These are phyloP conservation scores for Chaetops frenatus DNA, from an alignment of 2,113 vertebrate species.

Conservation along the genomic window DNA sequence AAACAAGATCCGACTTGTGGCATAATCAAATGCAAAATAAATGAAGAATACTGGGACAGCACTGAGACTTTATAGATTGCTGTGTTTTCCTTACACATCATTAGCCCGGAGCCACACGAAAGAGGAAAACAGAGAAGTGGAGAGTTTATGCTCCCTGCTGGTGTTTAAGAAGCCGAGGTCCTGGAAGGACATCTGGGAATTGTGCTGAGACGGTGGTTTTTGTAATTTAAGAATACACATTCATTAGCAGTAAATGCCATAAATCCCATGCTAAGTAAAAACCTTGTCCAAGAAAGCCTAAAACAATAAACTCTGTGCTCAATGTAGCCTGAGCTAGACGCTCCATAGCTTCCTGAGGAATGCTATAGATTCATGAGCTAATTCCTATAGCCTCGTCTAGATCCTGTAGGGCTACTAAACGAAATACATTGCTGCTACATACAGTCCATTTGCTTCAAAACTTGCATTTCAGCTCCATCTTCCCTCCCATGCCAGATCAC, in stretches of 20 bases:
- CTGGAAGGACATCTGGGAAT: constrained; percentile 89
- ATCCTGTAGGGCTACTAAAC: constrained; percentile 22
- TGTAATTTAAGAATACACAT: constrained; percentile 93
- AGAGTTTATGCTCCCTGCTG: constrained; percentile 88
- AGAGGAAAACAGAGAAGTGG: constrained; percentile 89
- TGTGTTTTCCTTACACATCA: constrained; percentile 94
- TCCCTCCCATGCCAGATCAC: constrained; percentile 33
- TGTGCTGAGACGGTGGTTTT: constrained; percentile 81
- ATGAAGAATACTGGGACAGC: constrained; percentile 96
- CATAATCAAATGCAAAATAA: constrained; percentile 99
- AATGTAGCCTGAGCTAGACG: constrained; percentile 78
- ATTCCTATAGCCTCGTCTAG: constrained; percentile 55
- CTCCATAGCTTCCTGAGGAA: constrained; percentile 84
- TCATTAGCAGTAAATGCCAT: constrained; percentile 97
- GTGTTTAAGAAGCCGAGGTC: constrained; percentile 88
- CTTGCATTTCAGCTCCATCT: constrained; percentile 41
- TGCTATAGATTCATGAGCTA: constrained; percentile 75
- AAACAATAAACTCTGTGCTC: constrained; percentile 95
- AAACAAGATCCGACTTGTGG: constrained; percentile 92
- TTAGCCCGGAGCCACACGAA: constrained; percentile 92
- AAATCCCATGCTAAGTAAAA: constrained; percentile 97
- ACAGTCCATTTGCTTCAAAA: constrained; percentile 52
- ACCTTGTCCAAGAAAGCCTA: constrained; percentile 98
- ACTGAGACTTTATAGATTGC: constrained; percentile 81
- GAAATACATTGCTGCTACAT: constrained; percentile 33